These are phyloP conservation scores for Coluber constrictor DNA, from an alignment of 2,797 vertebrate genomes.

Conservation along the genomic window DNA sequence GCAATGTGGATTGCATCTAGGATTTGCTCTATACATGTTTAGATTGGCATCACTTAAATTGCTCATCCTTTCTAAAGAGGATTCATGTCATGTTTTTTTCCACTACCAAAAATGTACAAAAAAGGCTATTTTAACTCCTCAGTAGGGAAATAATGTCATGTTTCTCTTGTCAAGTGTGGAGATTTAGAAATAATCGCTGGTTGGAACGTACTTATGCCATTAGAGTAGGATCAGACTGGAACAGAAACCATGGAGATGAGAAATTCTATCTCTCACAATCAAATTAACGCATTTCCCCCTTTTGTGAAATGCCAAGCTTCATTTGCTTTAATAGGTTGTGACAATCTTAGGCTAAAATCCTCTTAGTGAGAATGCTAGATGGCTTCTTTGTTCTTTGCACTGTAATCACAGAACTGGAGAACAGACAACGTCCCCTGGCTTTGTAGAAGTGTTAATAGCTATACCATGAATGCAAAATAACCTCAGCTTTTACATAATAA, in stretches of 20 bases:
- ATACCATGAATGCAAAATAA: not conserved
- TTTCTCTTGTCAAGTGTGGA: not conserved
- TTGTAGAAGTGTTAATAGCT: not conserved
- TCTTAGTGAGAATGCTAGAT: not conserved
- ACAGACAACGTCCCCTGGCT: not conserved
- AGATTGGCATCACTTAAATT: not conserved
- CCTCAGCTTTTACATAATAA: not conserved
- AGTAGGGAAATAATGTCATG: not conserved
- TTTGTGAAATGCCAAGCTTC: not conserved
- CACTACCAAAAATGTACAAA: not conserved
- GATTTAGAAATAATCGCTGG: slow-evolving; percentile 8
- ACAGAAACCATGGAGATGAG: not conserved
- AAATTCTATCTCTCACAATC: not conserved
- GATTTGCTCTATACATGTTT: no score
- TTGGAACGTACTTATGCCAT: not conserved
- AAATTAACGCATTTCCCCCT: not conserved
- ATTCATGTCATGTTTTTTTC: not conserved
- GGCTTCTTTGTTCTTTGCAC: not conserved
- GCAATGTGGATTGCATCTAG: not conserved
- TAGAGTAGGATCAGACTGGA: not conserved
- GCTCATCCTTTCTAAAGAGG: not conserved
- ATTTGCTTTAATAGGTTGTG: slow-evolving; percentile 12
- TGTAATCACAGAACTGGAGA: not conserved
- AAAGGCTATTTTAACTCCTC: not conserved
- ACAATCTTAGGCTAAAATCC: slow-evolving; percentile 8